Conservation (phyloP, 2,113 vertebrate species). For the Perca flavescens region DNA sequence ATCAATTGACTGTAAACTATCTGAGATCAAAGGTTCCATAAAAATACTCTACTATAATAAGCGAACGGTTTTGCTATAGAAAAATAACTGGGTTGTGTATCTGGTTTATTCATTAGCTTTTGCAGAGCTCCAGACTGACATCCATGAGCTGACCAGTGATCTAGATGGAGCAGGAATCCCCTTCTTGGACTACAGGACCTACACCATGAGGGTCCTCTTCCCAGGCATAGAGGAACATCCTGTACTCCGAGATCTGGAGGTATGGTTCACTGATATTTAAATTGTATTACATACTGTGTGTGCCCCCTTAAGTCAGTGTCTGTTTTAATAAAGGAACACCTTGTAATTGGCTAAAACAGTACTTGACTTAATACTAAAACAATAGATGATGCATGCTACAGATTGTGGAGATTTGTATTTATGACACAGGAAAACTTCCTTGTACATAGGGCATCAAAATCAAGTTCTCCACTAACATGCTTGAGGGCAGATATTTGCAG, state of each 20-base stretch:
- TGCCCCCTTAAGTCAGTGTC: neutral
- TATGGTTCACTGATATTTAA: slow-evolving; percentile 51
- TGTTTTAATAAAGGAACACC: neutral
- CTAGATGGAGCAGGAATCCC: slow-evolving; percentile 96
- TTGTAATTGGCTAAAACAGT: neutral
- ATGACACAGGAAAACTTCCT: neutral
- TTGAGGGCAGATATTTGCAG: neutral
- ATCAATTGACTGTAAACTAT: neutral
- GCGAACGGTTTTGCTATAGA: neutral
- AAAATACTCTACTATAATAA: neutral
- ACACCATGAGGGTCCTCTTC: slow-evolving; percentile 98
- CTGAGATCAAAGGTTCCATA: neutral
- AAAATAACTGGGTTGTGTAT: slow-evolving; percentile 18
- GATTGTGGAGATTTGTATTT: neutral
- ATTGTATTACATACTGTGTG: neutral
- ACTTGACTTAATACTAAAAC: neutral
- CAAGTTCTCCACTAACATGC: neutral
- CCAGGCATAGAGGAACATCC: slow-evolving; percentile 98
- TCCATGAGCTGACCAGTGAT: slow-evolving; percentile 96
- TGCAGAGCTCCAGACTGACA: slow-evolving; percentile 98
- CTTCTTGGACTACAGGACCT: slow-evolving; percentile 96
- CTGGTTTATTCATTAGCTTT: slow-evolving; percentile 86
- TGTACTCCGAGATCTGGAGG: slow-evolving; percentile 96
- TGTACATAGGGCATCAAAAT: neutral
- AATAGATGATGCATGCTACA: neutral